Evolutionary conservation across 2,888 invertebrate species (phyloP).

Genomic region (Petrolisthes cinctipes): DNA sequence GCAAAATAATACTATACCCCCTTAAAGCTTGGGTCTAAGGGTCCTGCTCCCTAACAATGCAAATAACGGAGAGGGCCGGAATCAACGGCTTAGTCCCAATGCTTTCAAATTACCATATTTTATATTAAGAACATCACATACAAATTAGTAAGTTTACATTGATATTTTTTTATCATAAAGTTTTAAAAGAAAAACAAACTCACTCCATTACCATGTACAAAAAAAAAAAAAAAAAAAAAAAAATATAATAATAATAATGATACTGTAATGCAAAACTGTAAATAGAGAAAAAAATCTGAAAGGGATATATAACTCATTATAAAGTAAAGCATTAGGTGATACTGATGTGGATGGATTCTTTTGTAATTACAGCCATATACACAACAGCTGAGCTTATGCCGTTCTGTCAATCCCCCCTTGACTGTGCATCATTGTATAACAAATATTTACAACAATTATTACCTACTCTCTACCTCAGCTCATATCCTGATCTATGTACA

Average conservation of each 20-base stretch:
- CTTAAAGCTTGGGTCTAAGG: slow-evolving; percentile 42
- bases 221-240: slow-evolving; percentile 19
- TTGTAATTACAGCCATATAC: slow-evolving; percentile 35
- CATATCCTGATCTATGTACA: slow-evolving; percentile 45
- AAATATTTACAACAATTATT: slow-evolving; percentile 60
- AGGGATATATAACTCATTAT: not conserved
- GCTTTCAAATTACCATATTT: slow-evolving; percentile 20
- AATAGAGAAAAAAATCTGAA: not conserved
- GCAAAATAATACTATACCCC: too few species aligned
- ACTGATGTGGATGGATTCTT: slow-evolving; percentile 47
- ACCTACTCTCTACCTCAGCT: slow-evolving; percentile 49
- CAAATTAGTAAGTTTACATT: slow-evolving; percentile 10
- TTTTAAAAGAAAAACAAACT: slow-evolving; percentile 7
- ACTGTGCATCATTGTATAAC: slow-evolving; percentile 51
- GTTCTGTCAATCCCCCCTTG: slow-evolving; percentile 29
- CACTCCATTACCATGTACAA: slow-evolving; percentile 30
- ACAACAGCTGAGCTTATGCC: slow-evolving; percentile 40
- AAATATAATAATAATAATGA: not conserved
- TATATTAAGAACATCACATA: slow-evolving; percentile 19
- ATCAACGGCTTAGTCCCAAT: slow-evolving; percentile 16
- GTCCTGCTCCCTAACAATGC: slow-evolving; percentile 44
- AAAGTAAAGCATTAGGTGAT: not conserved
- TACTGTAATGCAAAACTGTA: too few species aligned
- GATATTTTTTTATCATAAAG: slow-evolving; percentile 31
- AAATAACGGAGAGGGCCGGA: slow-evolving; percentile 33